A percentile compares a stretch with the other conserved stretches of the same genome.
phyloP scores from a whole-genome alignment of 2,113 vertebrate species.

The Hyperopisus bebe region DNA sequence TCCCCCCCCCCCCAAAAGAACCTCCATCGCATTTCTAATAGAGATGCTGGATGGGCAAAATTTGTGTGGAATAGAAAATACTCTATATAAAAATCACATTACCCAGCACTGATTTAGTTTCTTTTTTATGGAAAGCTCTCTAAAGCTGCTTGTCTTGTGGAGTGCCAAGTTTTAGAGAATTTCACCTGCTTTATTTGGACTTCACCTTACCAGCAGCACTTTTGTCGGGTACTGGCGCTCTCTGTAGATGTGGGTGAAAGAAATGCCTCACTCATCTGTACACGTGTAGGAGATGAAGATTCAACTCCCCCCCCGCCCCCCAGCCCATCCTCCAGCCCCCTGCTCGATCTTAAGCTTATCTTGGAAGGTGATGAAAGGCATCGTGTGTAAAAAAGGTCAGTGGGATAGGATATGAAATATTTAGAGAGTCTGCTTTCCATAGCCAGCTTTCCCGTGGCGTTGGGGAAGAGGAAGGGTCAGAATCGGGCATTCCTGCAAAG shows the following conservation, averaged over 20 bases:
- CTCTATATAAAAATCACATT: constrained; percentile 3
- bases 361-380: constrained; percentile 37
- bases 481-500: background rate
- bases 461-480: constrained; percentile 34
- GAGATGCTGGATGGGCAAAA: constrained; percentile 1
- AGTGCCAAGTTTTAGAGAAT: background rate
- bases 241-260: background rate
- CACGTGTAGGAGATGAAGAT: background rate
- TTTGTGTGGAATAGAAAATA: background rate
- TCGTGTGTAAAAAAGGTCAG: constrained; percentile 32
- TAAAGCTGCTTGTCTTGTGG: background rate
- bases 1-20: background rate
- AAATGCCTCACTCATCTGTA: background rate
- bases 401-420: constrained; percentile 55
- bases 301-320: background rate
- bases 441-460: constrained; percentile 31
- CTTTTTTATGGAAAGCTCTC: background rate
- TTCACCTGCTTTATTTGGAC: background rate
- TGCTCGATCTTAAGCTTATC: constrained; percentile 13
- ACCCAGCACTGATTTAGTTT: background rate
- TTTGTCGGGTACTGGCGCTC: background rate
- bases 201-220: background rate
- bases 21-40: background rate
- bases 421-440: constrained; percentile 42
- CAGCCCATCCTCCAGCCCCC: constrained; percentile 6